phyloP scores from a whole-genome alignment of 2,888 invertebrate species.

The Hirtodrosophila confusa region DNA sequence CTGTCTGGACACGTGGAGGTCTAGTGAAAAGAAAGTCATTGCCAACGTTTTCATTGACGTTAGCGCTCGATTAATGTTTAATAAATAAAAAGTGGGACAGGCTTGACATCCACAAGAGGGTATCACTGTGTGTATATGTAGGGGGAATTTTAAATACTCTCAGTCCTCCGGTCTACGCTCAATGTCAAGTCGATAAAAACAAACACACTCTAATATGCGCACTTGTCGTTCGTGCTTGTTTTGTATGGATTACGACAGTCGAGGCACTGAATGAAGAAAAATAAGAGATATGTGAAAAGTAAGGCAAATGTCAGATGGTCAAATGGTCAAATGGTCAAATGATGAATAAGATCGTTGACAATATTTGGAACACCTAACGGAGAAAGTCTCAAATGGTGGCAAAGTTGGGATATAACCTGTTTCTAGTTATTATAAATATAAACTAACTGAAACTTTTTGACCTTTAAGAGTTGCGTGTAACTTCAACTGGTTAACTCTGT shows the following conservation, averaged over 20 bases:
- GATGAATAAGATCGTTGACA: background rate
- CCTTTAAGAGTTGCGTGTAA: no score
- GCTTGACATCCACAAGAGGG: constrained; percentile 5
- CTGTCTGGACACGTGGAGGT: constrained; percentile 35
- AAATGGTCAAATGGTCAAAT: constrained; percentile 8
- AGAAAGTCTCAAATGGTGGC: constrained; percentile 5
- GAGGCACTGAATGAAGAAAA: constrained; percentile 6
- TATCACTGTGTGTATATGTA: constrained; percentile 9
- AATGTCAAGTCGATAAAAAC: constrained; percentile 34
- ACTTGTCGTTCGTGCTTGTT: constrained; percentile 6
- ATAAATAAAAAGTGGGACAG: constrained; percentile 34
- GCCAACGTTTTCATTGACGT: constrained; percentile 23
- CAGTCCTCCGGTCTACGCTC: background rate
- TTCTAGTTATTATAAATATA: constrained; percentile 1
- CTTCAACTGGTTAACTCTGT: no score
- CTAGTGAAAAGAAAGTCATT: constrained; percentile 28
- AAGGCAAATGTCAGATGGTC: constrained; percentile 45
- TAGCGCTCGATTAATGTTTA: constrained; percentile 34
- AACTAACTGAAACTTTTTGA: no score
- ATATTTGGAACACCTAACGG: constrained; percentile 11
- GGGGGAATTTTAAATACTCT: background rate
- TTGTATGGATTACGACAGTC: constrained; percentile 12
- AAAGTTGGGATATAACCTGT: constrained; percentile 2
- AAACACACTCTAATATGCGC: constrained; percentile 29
- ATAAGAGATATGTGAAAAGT: constrained; percentile 17